These are phyloP conservation scores for Anastrepha obliqua DNA, from an alignment of 1,140 invertebrate genomes.

Conservation along the genomic window DNA sequence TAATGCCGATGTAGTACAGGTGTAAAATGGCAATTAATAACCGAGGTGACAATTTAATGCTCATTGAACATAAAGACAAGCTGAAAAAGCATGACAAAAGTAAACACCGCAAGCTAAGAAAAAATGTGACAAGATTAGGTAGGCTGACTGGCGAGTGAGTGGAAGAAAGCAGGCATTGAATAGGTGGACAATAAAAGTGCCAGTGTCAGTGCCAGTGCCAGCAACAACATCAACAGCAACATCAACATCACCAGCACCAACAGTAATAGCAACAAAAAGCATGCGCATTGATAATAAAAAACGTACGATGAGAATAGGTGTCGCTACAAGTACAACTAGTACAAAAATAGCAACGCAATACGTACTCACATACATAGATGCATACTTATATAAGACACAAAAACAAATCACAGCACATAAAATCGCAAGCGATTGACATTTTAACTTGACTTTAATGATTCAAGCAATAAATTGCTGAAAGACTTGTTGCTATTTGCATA, in stretches of 20 bases:
- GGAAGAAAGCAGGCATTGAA: not conserved
- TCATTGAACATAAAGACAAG: not conserved
- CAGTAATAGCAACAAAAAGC: not conserved
- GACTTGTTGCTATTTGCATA: conserved; percentile 27
- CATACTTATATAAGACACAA: not conserved
- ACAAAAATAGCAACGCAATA: not conserved
- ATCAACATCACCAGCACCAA: not conserved
- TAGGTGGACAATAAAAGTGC: not conserved
- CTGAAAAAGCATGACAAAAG: conserved; percentile 11
- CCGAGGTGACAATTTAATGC: conserved; percentile 47
- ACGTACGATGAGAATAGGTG: not conserved
- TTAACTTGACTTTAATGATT: conserved; percentile 30
- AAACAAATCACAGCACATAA: not conserved
- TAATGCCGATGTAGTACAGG: conserved; percentile 37
- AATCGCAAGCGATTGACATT: conserved; percentile 1
- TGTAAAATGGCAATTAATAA: conserved; percentile 49
- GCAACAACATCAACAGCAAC: not conserved
- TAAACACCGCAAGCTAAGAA: not conserved
- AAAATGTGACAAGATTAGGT: not conserved
- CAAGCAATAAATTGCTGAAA: not conserved
- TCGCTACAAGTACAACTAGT: not conserved
- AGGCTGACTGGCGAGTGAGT: not conserved
- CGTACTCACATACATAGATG: not conserved
- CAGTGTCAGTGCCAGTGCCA: not conserved
- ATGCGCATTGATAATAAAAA: not conserved